These are phyloP conservation scores for Callipepla californica DNA, from an alignment of 2,113 vertebrate species.

Conservation along the genomic window DNA sequence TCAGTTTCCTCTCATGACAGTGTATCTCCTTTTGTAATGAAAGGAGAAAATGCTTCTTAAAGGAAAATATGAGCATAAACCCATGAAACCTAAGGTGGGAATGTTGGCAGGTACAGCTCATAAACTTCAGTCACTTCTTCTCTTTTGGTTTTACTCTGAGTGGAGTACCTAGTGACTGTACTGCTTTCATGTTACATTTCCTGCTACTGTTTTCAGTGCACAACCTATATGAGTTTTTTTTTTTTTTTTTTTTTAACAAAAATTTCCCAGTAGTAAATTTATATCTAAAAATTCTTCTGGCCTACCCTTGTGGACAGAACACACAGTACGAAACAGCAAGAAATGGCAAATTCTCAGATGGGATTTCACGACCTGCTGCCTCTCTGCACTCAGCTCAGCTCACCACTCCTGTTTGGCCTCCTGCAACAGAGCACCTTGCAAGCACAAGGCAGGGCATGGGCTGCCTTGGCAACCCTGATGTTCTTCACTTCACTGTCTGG, in stretches of 20 bases:
- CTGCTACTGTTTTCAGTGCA: neutral
- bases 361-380: neutral
- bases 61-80: slow-evolving; percentile 51
- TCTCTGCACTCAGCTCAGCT: neutral
- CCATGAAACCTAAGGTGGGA: neutral
- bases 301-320: neutral
- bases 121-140: neutral
- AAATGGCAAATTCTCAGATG: neutral
- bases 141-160: slow-evolving; percentile 12
- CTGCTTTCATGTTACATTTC: slow-evolving; percentile 31
- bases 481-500: neutral
- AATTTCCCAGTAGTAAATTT: neutral
- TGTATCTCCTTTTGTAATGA: neutral
- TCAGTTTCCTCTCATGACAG: slow-evolving; percentile 12
- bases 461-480: neutral
- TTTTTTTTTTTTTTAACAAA: neutral
- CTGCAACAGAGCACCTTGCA: neutral
- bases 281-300: neutral
- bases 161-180: neutral
- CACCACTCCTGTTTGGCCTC: neutral
- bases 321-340: neutral
- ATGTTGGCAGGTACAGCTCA: neutral
- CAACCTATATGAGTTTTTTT: neutral
- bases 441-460: neutral
- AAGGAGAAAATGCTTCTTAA: neutral